Evolutionary conservation across 2,113 vertebrate species (phyloP).

Genomic region (Setophaga kirtlandii): DNA sequence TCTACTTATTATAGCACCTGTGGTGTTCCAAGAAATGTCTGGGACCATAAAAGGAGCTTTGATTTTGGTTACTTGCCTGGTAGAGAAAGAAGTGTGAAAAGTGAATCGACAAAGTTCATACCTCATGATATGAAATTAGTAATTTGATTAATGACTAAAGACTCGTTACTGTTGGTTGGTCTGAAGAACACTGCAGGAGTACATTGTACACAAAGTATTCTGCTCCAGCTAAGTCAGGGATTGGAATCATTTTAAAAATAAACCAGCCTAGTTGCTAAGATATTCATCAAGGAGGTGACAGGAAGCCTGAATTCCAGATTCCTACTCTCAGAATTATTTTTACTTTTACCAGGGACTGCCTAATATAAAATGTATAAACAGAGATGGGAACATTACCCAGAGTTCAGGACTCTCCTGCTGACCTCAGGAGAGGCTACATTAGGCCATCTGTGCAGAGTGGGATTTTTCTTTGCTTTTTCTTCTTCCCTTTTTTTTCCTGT

Average conservation of each 20-base stretch:
- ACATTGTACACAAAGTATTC: background rate
- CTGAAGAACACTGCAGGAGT: background rate
- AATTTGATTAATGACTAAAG: background rate
- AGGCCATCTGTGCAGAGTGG: background rate
- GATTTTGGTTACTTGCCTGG: background rate
- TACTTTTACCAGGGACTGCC: background rate
- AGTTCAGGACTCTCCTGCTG: background rate
- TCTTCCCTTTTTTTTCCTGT: too few relatives aligned
- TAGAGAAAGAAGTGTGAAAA: background rate
- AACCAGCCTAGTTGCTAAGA: conserved; percentile 44
- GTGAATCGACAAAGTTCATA: background rate
- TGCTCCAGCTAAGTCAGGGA: background rate
- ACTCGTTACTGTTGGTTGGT: background rate
- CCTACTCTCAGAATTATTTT: conserved; percentile 4
- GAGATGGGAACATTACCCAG: background rate
- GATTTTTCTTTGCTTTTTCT: rapidly evolving
- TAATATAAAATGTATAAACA: conserved; percentile 16
- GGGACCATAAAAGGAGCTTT: background rate
- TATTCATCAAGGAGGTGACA: conserved; percentile 24
- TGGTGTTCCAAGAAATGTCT: background rate
- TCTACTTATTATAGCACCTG: background rate
- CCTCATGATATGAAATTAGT: background rate
- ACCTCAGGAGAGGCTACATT: background rate
- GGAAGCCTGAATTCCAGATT: conserved; percentile 2
- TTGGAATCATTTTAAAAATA: background rate